Conservation (phyloP, 1,140 invertebrate species). For the Pygmarrhopalites habei region DNA sequence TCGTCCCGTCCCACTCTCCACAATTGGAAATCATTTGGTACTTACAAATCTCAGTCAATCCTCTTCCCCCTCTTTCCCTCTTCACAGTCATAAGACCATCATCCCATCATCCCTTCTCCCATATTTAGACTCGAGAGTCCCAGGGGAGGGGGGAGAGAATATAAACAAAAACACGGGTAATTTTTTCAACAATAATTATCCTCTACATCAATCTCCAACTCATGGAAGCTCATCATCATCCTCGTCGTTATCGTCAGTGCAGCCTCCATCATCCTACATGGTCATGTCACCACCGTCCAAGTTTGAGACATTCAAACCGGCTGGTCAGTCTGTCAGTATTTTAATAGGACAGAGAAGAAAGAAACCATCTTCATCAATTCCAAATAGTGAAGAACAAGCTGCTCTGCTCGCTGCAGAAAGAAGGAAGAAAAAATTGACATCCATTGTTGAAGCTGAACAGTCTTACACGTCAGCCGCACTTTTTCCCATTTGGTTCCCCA, state of each 20-base stretch:
- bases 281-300: background rate
- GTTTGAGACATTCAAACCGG: conserved; percentile 15
- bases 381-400: background rate
- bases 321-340: conserved; percentile 16
- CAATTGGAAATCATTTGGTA: no score
- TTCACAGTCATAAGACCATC: background rate
- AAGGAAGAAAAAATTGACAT: background rate
- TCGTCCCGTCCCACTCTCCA: no score
- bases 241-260: no score
- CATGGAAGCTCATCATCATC: no score
- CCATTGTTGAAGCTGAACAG: conserved; percentile 18
- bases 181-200: no score
- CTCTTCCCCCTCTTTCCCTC: no score
- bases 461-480: conserved; percentile 32
- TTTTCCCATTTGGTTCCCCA: conserved; percentile 38
- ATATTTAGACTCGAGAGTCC: no score
- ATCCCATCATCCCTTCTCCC: no score
- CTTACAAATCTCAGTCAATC: no score
- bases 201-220: no score
- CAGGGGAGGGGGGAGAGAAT: no score
- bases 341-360: conserved; percentile 4
- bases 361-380: background rate
- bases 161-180: background rate
- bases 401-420: no score
- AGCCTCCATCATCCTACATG: background rate